Evolutionary conservation across 1,140 invertebrate species (phyloP).

Genomic region (Asbolus verrucosus): DNA sequence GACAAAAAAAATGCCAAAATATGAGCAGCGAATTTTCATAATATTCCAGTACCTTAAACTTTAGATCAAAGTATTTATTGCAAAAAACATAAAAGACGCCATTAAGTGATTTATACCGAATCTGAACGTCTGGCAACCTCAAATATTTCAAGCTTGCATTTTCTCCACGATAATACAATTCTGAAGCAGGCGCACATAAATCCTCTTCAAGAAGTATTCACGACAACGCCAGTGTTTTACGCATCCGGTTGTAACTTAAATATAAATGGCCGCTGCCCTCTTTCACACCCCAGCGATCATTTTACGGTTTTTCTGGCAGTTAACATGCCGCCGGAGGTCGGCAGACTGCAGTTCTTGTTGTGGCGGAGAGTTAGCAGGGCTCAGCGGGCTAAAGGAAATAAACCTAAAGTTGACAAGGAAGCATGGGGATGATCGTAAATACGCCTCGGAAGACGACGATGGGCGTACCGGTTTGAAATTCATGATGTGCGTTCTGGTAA

Average conservation of each 20-base stretch:
- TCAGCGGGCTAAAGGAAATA: slow-evolving; percentile 12
- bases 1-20: too few relatives aligned
- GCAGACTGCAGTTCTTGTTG: slow-evolving; percentile 5
- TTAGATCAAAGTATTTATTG: slow-evolving; percentile 5
- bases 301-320: slow-evolving; percentile 34
- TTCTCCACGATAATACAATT: slow-evolving; percentile 44
- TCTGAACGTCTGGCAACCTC: slow-evolving; percentile 35
- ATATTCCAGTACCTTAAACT: too few relatives aligned
- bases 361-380: slow-evolving; percentile 2
- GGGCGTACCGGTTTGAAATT: slow-evolving; percentile 33
- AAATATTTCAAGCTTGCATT: slow-evolving; percentile 39
- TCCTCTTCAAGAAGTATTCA: slow-evolving; percentile 45
- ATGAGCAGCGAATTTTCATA: too few relatives aligned
- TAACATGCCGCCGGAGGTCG: slow-evolving; percentile 17
- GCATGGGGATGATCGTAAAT: slow-evolving; percentile 17
- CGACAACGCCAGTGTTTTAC: slow-evolving; percentile 43
- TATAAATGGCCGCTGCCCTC: slow-evolving; percentile 43
- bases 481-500: slow-evolving; percentile 31
- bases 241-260: slow-evolving; percentile 42
- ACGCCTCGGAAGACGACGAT: slow-evolving; percentile 10
- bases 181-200: slow-evolving; percentile 42
- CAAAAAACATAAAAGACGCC: slow-evolving; percentile 7
- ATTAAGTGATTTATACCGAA: slow-evolving; percentile 24
- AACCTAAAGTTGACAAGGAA: slow-evolving; percentile 18
- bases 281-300: slow-evolving; percentile 45